Conservation (phyloP, 2,113 vertebrate species). For the Ranitomeya imitator region DNA sequence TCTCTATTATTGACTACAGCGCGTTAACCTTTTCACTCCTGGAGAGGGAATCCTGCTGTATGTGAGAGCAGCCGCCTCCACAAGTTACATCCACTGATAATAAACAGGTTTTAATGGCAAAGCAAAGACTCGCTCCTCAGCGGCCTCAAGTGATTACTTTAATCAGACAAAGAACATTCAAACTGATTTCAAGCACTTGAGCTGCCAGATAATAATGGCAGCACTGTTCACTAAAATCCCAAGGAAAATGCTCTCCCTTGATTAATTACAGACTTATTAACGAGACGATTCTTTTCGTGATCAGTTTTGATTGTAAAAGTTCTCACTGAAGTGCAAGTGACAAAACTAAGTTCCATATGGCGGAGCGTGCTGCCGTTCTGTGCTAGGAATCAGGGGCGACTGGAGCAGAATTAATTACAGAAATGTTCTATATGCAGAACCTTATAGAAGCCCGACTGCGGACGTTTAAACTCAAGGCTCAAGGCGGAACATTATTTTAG, state of each 20-base stretch:
- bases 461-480: too few species aligned
- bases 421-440: too few species aligned
- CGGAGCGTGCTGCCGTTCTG: neutral
- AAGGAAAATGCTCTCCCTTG: neutral
- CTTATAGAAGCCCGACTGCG: too few species aligned
- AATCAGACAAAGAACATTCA: conserved; percentile 42
- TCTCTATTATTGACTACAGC: neutral
- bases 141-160: conserved; percentile 37
- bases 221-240: conserved; percentile 16
- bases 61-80: neutral
- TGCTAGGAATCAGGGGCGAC: neutral
- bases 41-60: neutral
- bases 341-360: neutral
- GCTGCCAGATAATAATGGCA: neutral
- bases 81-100: conserved; percentile 13
- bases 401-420: neutral
- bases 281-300: neutral
- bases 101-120: conserved; percentile 16
- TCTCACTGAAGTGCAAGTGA: neutral
- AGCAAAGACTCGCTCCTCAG: conserved; percentile 3
- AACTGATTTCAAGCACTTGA: conserved; percentile 39
- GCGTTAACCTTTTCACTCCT: neutral
- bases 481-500: too few species aligned
- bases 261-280: conserved; percentile 16
- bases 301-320: conserved; percentile 3